A percentile compares a stretch with the other conserved stretches of the same genome.
phyloP scores from a whole-genome alignment of 2,888 invertebrate species.

The Ligdia adustata region DNA sequence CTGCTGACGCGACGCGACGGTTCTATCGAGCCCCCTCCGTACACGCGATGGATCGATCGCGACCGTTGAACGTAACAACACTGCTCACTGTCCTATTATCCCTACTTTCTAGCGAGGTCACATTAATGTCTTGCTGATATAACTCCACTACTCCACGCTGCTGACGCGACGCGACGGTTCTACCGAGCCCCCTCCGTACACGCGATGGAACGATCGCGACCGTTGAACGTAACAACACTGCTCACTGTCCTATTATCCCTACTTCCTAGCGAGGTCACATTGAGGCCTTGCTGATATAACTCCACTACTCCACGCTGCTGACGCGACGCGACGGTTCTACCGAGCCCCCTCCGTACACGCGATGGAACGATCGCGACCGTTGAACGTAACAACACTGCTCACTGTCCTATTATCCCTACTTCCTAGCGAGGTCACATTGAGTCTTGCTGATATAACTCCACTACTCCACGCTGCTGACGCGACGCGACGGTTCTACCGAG shows the following conservation, averaged over 20 bases:
- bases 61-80: slow-evolving; percentile 51
- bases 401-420: too few species aligned
- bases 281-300: slow-evolving; percentile 57
- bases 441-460: slow-evolving; percentile 64
- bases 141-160: slow-evolving; percentile 70
- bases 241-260: too few species aligned
- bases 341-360: slow-evolving; percentile 49
- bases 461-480: slow-evolving; percentile 64
- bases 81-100: too few species aligned
- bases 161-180: slow-evolving; percentile 50
- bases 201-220: slow-evolving; percentile 50
- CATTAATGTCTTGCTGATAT: slow-evolving; percentile 53
- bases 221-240: slow-evolving; percentile 53
- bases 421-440: slow-evolving; percentile 3
- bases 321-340: slow-evolving; percentile 47
- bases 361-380: slow-evolving; percentile 54
- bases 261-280: neutral
- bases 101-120: neutral
- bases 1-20: slow-evolving; percentile 53
- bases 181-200: slow-evolving; percentile 48
- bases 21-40: slow-evolving; percentile 45
- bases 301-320: slow-evolving; percentile 70
- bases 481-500: slow-evolving; percentile 47
- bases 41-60: slow-evolving; percentile 52
- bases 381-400: too few species aligned